Evolutionary conservation across 64 coral and sea anemone genomes (phyloP).

Genomic region (Acropora yongei): DNA sequence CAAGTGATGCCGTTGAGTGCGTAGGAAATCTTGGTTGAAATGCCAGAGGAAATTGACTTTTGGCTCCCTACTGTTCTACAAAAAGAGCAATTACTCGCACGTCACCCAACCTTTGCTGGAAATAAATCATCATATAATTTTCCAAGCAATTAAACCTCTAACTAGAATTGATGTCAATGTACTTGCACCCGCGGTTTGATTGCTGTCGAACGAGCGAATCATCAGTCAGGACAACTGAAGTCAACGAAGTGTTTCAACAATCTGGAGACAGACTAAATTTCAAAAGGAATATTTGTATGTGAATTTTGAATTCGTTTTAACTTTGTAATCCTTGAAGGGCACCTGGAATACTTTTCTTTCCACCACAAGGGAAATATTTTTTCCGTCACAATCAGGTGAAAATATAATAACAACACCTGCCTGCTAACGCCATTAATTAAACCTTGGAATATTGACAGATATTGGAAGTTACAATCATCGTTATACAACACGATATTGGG

Average conservation of each 20-base stretch:
- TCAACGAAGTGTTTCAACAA: neutral
- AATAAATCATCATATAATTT: neutral
- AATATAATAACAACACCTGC: conserved; percentile 20
- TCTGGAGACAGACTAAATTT: too few species aligned
- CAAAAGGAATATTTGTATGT: neutral
- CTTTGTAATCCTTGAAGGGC: neutral
- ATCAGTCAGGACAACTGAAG: neutral
- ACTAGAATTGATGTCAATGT: too few species aligned
- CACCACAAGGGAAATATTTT: neutral
- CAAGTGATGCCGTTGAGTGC: neutral
- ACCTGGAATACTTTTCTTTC: conserved; percentile 3
- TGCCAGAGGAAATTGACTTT: conserved; percentile 48
- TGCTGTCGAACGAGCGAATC: neutral
- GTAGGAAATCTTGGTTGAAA: neutral
- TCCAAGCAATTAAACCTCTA: neutral
- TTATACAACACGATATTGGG: conserved; percentile 4
- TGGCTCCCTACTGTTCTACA: neutral
- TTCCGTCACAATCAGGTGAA: conserved; percentile 12
- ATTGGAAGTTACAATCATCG: conserved; percentile 43
- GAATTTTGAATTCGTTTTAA: neutral
- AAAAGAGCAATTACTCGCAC: conserved; percentile 43
- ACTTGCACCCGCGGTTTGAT: too few species aligned
- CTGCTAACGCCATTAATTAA: conserved; percentile 35
- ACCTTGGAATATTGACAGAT: conserved; percentile 42
- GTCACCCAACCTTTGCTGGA: conserved; percentile 6